Percentiles rank a stretch among this genome's conserved stretches.
Evolutionary conservation across 1,140 invertebrate species (phyloP).

Genomic region (Drosophila bifasciata): DNA sequence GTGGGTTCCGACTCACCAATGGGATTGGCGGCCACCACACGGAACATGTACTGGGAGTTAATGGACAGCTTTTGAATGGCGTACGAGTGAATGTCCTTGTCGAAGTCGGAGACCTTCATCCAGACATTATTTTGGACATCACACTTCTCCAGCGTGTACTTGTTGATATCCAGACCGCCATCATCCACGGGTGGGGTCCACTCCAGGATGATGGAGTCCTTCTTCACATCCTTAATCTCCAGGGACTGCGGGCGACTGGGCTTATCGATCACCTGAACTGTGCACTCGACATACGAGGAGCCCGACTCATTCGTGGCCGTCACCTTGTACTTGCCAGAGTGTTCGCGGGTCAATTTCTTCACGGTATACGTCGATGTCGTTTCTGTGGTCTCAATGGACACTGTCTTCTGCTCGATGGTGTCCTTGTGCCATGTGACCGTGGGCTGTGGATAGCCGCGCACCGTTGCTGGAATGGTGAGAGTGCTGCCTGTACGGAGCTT

Average conservation of each 20-base stretch:
- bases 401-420: slow-evolving; percentile 85
- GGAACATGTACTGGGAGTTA: slow-evolving; percentile 92
- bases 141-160: slow-evolving; percentile 93
- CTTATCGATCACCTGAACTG: slow-evolving; percentile 93
- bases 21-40: slow-evolving; percentile 92
- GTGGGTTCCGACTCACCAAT: slow-evolving; percentile 91
- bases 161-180: slow-evolving; percentile 91
- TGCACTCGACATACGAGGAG: slow-evolving; percentile 88
- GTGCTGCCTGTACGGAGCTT: slow-evolving; percentile 86
- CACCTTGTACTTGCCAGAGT: slow-evolving; percentile 88
- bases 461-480: slow-evolving; percentile 87
- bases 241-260: slow-evolving; percentile 92
- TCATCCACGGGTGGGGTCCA: slow-evolving; percentile 93
- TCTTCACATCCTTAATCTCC: slow-evolving; percentile 89
- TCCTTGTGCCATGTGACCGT: slow-evolving; percentile 88
- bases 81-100: slow-evolving; percentile 89
- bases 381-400: slow-evolving; percentile 86
- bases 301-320: slow-evolving; percentile 90
- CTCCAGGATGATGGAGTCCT: slow-evolving; percentile 89
- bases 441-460: slow-evolving; percentile 89
- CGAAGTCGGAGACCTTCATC: slow-evolving; percentile 91
- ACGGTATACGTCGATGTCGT: slow-evolving; percentile 87
- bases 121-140: slow-evolving; percentile 89
- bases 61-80: slow-evolving; percentile 91
- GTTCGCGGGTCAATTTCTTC: slow-evolving; percentile 86